Percentiles rank a stretch among this genome's conserved stretches.
These are phyloP conservation scores for Mobula birostris DNA, from an alignment of 2,113 vertebrate genomes.

Conservation along the genomic window DNA sequence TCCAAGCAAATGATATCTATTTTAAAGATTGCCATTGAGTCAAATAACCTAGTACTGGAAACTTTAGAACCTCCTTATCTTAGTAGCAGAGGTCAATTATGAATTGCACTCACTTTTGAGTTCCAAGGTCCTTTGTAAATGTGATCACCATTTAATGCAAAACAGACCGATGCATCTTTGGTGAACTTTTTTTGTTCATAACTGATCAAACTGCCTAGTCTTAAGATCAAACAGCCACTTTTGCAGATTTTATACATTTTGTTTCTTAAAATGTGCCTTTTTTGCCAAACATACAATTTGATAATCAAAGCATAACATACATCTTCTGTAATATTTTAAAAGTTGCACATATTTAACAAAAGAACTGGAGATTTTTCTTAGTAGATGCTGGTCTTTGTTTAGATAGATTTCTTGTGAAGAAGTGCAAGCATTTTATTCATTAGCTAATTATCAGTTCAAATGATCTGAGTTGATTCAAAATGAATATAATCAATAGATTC, in stretches of 20 bases:
- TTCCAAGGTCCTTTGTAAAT: not conserved
- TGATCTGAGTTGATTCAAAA: not conserved
- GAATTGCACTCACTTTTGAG: not conserved
- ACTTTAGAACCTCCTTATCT: not conserved
- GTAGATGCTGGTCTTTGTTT: not conserved
- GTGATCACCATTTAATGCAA: not conserved
- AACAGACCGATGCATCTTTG: not conserved
- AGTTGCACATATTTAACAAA: not conserved
- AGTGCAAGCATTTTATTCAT: not conserved
- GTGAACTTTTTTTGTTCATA: not conserved
- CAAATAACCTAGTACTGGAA: not conserved
- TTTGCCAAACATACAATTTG: slow-evolving; percentile 10
- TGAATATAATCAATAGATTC: not conserved
- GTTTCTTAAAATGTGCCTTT: not conserved
- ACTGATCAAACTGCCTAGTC: not conserved
- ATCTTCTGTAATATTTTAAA: not conserved
- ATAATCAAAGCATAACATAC: not conserved
- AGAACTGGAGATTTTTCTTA: not conserved
- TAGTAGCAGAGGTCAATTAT: not conserved
- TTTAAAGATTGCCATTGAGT: not conserved
- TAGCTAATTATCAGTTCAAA: slow-evolving; percentile 4
- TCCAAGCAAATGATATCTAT: not conserved
- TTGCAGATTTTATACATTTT: not conserved
- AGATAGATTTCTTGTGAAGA: not conserved
- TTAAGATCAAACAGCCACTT: not conserved